Conservation (phyloP, 92 coral and sea anemone species). For the Palythoa caribaeorum region DNA sequence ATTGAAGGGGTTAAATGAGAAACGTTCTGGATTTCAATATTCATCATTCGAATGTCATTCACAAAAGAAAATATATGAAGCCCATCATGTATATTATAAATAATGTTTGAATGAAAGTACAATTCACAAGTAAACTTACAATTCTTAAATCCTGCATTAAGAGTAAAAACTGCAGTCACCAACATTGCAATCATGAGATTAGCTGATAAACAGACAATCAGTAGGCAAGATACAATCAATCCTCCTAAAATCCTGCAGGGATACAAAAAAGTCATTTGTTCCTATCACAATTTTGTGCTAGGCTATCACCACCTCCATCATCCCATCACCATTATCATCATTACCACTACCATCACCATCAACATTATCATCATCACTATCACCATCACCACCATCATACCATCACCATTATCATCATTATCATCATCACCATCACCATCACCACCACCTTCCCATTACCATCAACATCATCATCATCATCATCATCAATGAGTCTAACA, state of each 20-base stretch:
- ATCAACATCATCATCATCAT: no score
- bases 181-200: constrained; percentile 5
- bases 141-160: constrained; percentile 30
- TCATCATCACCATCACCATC: no score
- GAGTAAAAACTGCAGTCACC: constrained; percentile 27
- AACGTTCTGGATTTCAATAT: not conserved
- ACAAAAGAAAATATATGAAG: not conserved
- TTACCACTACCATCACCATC: no score
- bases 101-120: not conserved
- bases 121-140: not conserved
- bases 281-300: no score
- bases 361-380: no score
- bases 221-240: not conserved
- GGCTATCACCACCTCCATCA: no score
- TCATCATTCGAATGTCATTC: not conserved
- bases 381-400: no score
- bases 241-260: constrained; percentile 19
- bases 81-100: not conserved
- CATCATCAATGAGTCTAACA: no score
- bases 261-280: not conserved
- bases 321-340: no score
- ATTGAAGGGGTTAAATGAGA: not conserved
- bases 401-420: no score
- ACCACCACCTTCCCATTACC: no score
- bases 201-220: not conserved